Base-by-base conservation (phyloP, 2,113 vertebrate species). In the Neolamprologus sp. region DNA sequence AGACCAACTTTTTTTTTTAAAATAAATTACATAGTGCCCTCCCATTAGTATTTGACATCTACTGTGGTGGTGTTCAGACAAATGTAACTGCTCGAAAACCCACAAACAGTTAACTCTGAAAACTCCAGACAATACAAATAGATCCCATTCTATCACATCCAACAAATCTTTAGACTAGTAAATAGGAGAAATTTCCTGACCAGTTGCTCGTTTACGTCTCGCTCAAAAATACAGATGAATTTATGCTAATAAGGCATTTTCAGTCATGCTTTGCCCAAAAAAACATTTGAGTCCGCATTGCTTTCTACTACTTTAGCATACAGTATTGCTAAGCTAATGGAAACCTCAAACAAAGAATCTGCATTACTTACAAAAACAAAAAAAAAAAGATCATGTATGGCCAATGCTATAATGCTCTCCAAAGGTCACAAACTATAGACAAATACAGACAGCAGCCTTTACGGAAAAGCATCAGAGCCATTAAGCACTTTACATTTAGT, bases 1-100 rank as follows among this genome's bases (percentile, higher is more conserved):
- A 26, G 21, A 17, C 37, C 0, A 0, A 73, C 21, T 45, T 42
- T 71, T 47, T 45, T 60, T 17, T 9, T 4, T 3, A 0, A 3
- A 21, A 26, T 14, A 60, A 60, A 33, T 11, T 28, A 63, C 17
- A 19, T 10, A 35, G 31, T 35, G 14, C 31, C 58, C 17, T 35
- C 16, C 31, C 17, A 4, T 33, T 17, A 19, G 16, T 31, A 33
- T 31, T 60, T 35, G 3, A 63, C 31, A 35, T 35, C 58, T 11
- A 63, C 31, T 63, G 17, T 65, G 17, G 16, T 19, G 16, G 58
- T 19, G 2, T 12, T n/a, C 31, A 35, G 31, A 19, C 4, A 19
- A 33, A 63, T 35, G 9, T n/a, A 5, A 63, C 26, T 63, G 31
- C 19, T 33, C 1, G 19, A 35, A 63, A 63, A 35, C 16, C 16